A percentile compares a stretch with the other conserved stretches of the same genome.
Evolutionary conservation across 2,888 invertebrate species (phyloP).

Genomic region (Rapana venosa): DNA sequence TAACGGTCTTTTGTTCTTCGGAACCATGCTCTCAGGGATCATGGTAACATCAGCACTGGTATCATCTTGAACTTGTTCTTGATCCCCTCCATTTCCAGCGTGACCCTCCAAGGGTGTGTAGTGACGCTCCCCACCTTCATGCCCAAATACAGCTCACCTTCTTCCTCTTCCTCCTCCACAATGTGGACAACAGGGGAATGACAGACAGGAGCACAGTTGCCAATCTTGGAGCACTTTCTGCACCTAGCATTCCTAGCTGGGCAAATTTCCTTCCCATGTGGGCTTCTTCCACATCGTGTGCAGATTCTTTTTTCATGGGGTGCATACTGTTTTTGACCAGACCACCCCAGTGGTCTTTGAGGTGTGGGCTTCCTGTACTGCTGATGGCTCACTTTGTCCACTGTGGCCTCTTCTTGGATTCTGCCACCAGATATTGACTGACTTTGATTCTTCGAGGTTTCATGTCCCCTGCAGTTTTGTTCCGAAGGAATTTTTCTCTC

Average conservation of each 20-base stretch:
- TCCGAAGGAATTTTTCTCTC: background rate
- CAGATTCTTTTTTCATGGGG: background rate
- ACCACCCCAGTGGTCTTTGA: background rate
- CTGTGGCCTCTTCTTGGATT: background rate
- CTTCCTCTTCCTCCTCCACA: conserved; percentile 17
- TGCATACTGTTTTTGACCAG: background rate
- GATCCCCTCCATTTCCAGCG: background rate
- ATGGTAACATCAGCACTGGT: background rate
- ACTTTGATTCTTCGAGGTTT: background rate
- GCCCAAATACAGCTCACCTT: conserved; percentile 8
- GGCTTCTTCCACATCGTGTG: conserved; percentile 2
- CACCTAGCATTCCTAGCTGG: conserved; percentile 2
- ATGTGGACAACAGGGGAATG: background rate
- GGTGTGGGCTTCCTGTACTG: background rate
- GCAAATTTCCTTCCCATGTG: conserved; percentile 14
- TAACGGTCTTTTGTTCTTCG: background rate
- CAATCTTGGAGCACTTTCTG: background rate
- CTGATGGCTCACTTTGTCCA: background rate
- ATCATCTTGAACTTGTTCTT: background rate
- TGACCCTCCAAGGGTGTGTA: background rate
- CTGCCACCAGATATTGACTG: background rate
- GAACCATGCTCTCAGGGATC: background rate
- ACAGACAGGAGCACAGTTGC: background rate
- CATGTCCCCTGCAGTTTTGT: background rate
- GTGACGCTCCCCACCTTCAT: background rate